A percentile compares a stretch with the other conserved stretches of the same genome.
phyloP scores from a whole-genome alignment of 92 coral and sea anemone genomes.

The Umimayanthus kanabou region DNA sequence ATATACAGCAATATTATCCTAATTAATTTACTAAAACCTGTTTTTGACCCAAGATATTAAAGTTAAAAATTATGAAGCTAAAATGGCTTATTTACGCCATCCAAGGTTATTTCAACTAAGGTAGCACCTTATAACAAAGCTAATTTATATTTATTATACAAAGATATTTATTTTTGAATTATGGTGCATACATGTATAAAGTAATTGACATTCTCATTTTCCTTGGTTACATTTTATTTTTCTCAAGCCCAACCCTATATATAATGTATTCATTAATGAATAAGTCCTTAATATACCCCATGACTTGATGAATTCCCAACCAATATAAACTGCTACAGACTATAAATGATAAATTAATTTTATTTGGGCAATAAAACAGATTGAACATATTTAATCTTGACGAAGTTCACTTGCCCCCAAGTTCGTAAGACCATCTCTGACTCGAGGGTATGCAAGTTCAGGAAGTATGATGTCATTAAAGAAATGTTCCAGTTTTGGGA shows the following conservation, averaged over 20 bases:
- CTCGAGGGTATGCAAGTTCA: slow-evolving; percentile 45
- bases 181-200: neutral
- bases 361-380: slow-evolving; percentile 1
- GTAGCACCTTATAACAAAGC: slow-evolving; percentile 6
- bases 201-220: neutral
- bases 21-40: no score
- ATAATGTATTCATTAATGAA: neutral
- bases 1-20: no score
- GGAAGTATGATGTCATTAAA: slow-evolving; percentile 38
- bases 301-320: slow-evolving; percentile 9
- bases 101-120: neutral
- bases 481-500: slow-evolving; percentile 40
- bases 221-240: neutral
- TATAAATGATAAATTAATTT: slow-evolving; percentile 2
- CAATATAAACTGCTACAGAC: slow-evolving; percentile 6
- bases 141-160: neutral
- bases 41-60: no score
- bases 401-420: slow-evolving; percentile 2
- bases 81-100: no score
- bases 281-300: neutral
- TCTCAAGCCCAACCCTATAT: neutral
- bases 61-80: no score
- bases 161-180: neutral
- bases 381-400: slow-evolving; percentile 6
- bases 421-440: slow-evolving; percentile 34